Evolutionary conservation across 2,113 vertebrate genomes (phyloP).

Genomic region (Salvelinus namaycush): DNA sequence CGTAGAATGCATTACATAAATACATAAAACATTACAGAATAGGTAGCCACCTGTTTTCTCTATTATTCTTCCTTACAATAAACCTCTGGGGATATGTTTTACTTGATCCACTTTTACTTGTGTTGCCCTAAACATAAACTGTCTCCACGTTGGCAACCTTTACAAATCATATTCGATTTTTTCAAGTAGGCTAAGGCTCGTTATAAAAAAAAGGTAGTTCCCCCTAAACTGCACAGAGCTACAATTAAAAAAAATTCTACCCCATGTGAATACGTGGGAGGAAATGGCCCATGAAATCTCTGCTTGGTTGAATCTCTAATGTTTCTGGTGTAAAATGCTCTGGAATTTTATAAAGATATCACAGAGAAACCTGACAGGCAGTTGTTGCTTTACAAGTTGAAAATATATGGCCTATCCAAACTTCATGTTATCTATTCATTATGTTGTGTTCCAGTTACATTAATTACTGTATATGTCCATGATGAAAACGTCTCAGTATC

Average conservation of each 20-base stretch:
- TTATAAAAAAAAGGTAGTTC: constrained; percentile 37
- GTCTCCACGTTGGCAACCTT: neutral
- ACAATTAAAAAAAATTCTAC: constrained; percentile 69
- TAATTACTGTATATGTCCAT: neutral
- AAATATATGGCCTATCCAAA: neutral
- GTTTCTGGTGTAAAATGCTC: constrained; percentile 31
- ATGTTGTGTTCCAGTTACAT: neutral
- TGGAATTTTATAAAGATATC: neutral
- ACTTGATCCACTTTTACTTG: neutral
- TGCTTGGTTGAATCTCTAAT: constrained; percentile 39
- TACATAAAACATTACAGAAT: neutral
- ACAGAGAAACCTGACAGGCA: neutral
- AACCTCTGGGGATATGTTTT: neutral
- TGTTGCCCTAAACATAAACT: neutral
- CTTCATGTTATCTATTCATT: neutral
- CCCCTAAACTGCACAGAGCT: constrained; percentile 65
- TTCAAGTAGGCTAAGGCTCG: constrained; percentile 49
- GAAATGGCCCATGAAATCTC: constrained; percentile 61
- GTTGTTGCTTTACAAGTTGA: neutral
- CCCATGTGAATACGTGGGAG: constrained; percentile 74
- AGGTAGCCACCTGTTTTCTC: constrained; percentile 18
- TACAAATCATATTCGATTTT: neutral
- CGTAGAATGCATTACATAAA: constrained; percentile 24
- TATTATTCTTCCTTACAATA: neutral
- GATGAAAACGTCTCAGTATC: neutral